Percentiles rank a stretch among this genome's conserved stretches.
Evolutionary conservation across 2,797 vertebrate genomes (phyloP).

Genomic region (Myiotriccus ornatus): DNA sequence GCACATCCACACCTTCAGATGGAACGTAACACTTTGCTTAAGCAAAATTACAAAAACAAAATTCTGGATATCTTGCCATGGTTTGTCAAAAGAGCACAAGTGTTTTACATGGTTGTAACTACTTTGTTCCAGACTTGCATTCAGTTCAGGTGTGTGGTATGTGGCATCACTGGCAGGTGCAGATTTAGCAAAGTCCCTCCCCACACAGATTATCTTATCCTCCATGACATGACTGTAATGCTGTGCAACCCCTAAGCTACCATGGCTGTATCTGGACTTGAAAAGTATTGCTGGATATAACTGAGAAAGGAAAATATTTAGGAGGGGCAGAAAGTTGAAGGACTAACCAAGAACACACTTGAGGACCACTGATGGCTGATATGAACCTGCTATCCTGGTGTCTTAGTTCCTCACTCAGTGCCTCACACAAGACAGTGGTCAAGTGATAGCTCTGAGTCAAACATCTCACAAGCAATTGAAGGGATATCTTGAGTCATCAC

Average conservation of each 20-base stretch:
- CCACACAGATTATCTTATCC: neutral
- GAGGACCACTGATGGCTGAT: neutral
- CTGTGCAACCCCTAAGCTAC: neutral
- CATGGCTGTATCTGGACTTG: neutral
- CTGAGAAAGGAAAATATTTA: neutral
- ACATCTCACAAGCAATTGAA: neutral
- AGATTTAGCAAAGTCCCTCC: neutral
- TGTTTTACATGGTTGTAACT: neutral
- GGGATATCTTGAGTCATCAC: neutral
- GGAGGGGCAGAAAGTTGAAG: neutral
- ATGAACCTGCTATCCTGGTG: neutral
- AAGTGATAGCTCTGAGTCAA: neutral
- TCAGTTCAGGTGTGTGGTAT: neutral
- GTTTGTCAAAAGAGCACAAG: neutral
- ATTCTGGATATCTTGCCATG: neutral
- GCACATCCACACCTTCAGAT: slow-evolving; percentile 16
- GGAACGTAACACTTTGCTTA: neutral
- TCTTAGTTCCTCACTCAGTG: neutral
- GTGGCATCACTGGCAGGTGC: neutral
- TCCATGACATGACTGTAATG: neutral
- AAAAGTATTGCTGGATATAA: neutral
- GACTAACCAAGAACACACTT: neutral
- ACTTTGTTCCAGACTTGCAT: neutral
- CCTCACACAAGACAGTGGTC: neutral
- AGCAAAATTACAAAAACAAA: neutral